These are phyloP conservation scores for Calidris pugnax DNA, from an alignment of 2,113 vertebrate species.

Conservation along the genomic window DNA sequence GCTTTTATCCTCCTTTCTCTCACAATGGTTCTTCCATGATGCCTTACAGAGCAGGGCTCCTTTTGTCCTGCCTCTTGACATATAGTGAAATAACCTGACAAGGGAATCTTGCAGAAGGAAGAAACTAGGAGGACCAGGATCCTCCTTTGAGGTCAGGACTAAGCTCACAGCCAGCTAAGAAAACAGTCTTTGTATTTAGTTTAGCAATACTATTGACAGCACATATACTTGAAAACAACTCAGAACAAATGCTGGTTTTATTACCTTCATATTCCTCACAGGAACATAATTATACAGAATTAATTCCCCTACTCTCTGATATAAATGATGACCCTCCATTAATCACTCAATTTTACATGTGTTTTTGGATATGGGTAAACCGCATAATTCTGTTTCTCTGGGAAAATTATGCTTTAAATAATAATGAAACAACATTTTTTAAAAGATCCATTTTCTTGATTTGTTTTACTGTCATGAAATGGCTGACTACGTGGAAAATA, in stretches of 20 bases:
- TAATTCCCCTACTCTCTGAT: background rate
- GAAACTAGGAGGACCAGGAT: background rate
- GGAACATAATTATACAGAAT: background rate
- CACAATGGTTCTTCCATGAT: background rate
- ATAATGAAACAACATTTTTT: background rate
- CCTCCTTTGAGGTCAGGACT: background rate
- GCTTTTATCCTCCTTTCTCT: background rate
- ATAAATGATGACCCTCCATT: background rate
- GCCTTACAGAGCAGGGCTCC: background rate
- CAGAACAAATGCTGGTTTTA: background rate
- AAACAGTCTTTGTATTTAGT: background rate
- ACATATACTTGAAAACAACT: background rate
- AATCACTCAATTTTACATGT: background rate
- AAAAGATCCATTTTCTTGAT: background rate
- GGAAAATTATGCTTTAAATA: slow-evolving; percentile 1
- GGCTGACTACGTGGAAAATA: background rate
- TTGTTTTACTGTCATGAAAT: background rate
- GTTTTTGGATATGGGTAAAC: background rate
- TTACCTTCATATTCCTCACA: background rate
- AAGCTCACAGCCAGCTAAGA: background rate
- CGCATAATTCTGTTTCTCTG: background rate
- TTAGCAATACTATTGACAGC: background rate
- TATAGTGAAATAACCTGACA: background rate
- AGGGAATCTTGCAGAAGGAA: background rate
- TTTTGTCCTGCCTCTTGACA: background rate